Conservation (phyloP, 2,113 vertebrate genomes). For the Penelope pileata region DNA sequence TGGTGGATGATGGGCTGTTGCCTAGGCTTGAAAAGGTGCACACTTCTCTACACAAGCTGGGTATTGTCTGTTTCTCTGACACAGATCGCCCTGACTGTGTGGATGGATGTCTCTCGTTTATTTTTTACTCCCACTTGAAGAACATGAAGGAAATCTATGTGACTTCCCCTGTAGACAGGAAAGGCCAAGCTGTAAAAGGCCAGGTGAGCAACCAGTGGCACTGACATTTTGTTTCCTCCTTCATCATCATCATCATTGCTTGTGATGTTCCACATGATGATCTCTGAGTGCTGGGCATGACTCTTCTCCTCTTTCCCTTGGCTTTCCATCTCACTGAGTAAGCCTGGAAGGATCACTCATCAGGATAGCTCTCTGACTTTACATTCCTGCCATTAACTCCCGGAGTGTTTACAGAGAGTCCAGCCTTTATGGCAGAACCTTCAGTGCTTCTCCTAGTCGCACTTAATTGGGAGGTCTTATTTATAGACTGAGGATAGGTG, state of each 20-base stretch:
- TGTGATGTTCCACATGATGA: not conserved
- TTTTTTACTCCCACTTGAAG: constrained; percentile 93
- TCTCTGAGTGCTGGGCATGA: not conserved
- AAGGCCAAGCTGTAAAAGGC: constrained; percentile 84
- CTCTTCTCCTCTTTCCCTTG: not conserved
- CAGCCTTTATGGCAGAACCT: not conserved
- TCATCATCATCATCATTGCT: not conserved
- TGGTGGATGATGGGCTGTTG: not conserved
- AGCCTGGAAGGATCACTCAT: not conserved
- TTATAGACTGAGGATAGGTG: not conserved
- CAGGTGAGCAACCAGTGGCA: constrained; percentile 79
- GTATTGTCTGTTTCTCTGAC: not conserved
- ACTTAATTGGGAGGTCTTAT: not conserved
- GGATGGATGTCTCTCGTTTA: constrained; percentile 86
- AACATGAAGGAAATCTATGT: constrained; percentile 95
- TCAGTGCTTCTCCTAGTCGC: not conserved
- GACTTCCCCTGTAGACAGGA: constrained; percentile 79
- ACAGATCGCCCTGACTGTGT: constrained; percentile 92
- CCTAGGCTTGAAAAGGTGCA: not conserved
- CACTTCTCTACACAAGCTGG: not conserved
- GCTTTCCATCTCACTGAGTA: not conserved
- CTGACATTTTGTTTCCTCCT: not conserved
- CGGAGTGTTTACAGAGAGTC: not conserved
- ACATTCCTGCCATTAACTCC: not conserved
- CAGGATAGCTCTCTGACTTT: not conserved